These are phyloP conservation scores for Cyprinus carpio DNA, from an alignment of 2,113 vertebrate species.

Conservation along the genomic window DNA sequence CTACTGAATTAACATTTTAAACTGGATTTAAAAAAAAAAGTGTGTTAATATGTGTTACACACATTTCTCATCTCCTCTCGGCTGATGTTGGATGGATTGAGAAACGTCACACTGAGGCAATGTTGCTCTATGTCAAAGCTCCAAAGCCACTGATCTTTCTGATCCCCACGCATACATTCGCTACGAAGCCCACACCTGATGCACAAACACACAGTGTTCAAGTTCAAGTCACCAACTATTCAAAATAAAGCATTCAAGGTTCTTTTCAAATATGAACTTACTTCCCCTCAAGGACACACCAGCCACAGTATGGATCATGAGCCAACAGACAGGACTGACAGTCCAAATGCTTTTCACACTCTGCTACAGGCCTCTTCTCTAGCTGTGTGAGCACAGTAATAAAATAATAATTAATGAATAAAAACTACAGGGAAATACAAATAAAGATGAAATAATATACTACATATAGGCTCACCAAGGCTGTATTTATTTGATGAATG, in stretches of 20 bases:
- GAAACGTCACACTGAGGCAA: slow-evolving; percentile 80
- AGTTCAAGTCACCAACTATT: background rate
- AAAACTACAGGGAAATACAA: background rate
- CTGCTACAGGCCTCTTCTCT: slow-evolving; percentile 87
- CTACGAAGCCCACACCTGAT: slow-evolving; percentile 79
- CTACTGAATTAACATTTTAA: background rate
- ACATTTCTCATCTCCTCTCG: slow-evolving; percentile 48
- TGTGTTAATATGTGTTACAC: slow-evolving; percentile 10
- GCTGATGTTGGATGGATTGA: slow-evolving; percentile 89
- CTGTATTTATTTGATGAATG: background rate
- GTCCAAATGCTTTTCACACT: slow-evolving; percentile 85
- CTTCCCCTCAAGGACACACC: slow-evolving; percentile 95
- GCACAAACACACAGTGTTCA: background rate
- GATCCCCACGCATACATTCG: slow-evolving; percentile 77
- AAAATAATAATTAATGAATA: slow-evolving; percentile 5
- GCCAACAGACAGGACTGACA: slow-evolving; percentile 87
- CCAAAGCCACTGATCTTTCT: slow-evolving; percentile 90
- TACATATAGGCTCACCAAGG: background rate
- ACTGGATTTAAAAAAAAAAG: background rate
- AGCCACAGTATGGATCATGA: slow-evolving; percentile 94
- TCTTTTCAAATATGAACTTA: slow-evolving; percentile 65
- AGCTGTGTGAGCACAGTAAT: slow-evolving; percentile 74
- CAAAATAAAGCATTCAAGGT: background rate
- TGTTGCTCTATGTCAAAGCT: slow-evolving; percentile 87
- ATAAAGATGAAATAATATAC: slow-evolving; percentile 10